phyloP scores from a whole-genome alignment of 1,140 invertebrate species.

The Ips typographus region DNA sequence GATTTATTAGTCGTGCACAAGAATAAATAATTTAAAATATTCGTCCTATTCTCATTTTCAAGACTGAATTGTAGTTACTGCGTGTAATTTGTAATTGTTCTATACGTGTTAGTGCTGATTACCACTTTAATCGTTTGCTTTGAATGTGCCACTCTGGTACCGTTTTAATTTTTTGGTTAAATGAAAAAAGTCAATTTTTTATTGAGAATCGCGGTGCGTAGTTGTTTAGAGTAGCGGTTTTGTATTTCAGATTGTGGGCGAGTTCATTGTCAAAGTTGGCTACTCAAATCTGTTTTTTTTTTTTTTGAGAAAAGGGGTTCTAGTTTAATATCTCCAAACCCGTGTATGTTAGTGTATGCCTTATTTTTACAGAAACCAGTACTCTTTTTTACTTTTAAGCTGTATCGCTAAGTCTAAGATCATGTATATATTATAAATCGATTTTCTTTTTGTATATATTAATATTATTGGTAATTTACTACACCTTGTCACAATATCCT shows the following conservation, averaged over 20 bases:
- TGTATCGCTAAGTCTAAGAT: constrained; percentile 37
- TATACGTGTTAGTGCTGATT: not conserved
- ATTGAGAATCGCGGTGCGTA: not conserved
- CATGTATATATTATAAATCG: constrained; percentile 36
- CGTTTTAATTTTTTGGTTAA: not conserved
- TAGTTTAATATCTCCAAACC: constrained; percentile 7
- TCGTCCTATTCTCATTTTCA: not conserved
- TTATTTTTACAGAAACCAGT: constrained; percentile 33
- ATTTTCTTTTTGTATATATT: constrained; percentile 40
- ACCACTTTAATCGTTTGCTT: constrained; percentile 20
- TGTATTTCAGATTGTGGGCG: too few species aligned
- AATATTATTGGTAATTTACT: constrained; percentile 13
- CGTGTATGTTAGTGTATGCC: constrained; percentile 33
- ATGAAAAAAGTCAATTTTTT: constrained; percentile 5
- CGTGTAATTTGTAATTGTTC: not conserved
- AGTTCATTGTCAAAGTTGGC: too few species aligned
- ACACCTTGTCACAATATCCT: constrained; percentile 10
- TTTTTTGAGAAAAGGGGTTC: not conserved
- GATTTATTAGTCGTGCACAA: not conserved
- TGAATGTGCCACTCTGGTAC: too few species aligned
- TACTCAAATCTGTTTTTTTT: too few species aligned
- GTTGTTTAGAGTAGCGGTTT: too few species aligned
- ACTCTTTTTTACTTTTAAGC: constrained; percentile 22
- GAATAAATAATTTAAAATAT: not conserved
- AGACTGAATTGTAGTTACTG: constrained; percentile 9